phyloP scores from a whole-genome alignment of 2,888 invertebrate species.

The Nephrotoma flavescens region DNA sequence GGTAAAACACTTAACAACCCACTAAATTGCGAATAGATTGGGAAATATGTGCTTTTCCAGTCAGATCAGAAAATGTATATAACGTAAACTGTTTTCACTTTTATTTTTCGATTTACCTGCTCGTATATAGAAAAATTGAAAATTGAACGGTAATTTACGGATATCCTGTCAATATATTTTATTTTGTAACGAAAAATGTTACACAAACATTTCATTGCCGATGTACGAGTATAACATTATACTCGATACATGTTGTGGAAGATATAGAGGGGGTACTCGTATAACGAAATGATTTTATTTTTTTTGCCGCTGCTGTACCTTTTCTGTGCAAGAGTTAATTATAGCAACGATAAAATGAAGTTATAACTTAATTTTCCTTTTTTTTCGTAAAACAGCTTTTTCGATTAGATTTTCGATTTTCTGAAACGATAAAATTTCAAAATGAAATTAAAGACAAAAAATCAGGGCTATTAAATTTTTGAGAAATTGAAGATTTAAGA shows the following conservation, averaged over 20 bases:
- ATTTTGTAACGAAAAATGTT: neutral
- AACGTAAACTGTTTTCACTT: neutral
- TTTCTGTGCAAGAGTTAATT: neutral
- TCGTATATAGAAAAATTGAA: neutral
- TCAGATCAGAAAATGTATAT: neutral
- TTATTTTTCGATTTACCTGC: neutral
- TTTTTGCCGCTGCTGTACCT: neutral
- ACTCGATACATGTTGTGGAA: neutral
- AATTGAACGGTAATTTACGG: neutral
- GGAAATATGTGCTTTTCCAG: neutral
- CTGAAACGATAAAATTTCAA: neutral
- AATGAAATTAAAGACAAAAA: neutral
- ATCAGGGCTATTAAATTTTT: neutral
- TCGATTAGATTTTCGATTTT: neutral
- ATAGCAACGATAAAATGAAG: neutral
- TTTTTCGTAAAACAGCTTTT: neutral
- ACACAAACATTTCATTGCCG: neutral
- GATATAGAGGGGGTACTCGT: neutral
- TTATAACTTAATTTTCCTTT: neutral
- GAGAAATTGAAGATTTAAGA: neutral
- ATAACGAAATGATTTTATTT: neutral
- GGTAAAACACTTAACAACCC: neutral
- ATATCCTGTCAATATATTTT: neutral
- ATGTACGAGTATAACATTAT: neutral
- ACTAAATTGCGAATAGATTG: neutral